These are phyloP conservation scores for Ctenodactylus gundi DNA, from an alignment of 2,113 vertebrate species.

Conservation along the genomic window DNA sequence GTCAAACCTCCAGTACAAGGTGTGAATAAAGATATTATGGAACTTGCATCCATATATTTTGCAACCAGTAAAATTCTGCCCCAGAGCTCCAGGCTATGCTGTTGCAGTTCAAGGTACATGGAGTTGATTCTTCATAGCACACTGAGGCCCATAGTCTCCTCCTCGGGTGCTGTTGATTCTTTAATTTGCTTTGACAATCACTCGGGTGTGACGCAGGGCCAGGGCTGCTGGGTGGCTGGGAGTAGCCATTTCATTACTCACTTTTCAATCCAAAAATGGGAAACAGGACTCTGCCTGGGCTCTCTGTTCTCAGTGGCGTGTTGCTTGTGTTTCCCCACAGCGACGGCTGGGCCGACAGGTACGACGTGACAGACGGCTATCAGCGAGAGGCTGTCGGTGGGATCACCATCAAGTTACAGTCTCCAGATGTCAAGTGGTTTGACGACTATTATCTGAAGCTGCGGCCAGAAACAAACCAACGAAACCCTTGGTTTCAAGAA, in stretches of 20 bases:
- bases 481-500: conserved; percentile 98
- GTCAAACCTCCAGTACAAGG: background rate
- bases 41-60: background rate
- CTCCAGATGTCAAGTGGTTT: conserved; percentile 98
- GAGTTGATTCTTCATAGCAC: background rate
- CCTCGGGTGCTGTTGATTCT: too few species aligned
- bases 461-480: conserved; percentile 93
- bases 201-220: background rate
- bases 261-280: background rate
- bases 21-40: background rate
- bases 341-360: conserved; percentile 98
- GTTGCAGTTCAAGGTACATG: background rate
- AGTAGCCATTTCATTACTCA: background rate
- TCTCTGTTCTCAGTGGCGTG: conserved; percentile 20
- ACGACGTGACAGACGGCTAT: conserved; percentile 96
- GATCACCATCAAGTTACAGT: conserved; percentile 99
- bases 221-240: background rate
- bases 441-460: conserved; percentile 98
- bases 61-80: background rate
- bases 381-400: conserved; percentile 95
- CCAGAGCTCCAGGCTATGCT: background rate
- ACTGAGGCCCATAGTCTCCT: background rate
- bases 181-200: conserved; percentile 1
- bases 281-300: background rate
- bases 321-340: conserved; percentile 81